These are phyloP conservation scores for Stenotaenia linearis DNA, from an alignment of 2,888 invertebrate species.

Conservation along the genomic window DNA sequence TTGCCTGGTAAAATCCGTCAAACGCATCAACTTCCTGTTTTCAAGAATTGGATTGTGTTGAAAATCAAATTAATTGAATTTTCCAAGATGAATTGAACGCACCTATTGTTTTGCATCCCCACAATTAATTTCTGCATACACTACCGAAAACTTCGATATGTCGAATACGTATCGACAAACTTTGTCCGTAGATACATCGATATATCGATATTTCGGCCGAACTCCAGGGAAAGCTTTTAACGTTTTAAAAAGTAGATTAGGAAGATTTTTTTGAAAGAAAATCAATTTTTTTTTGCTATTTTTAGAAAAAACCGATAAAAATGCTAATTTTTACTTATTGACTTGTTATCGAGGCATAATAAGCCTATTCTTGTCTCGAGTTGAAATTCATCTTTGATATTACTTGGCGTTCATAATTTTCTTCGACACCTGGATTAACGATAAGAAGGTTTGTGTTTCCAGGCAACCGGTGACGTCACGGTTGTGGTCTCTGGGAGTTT, in stretches of 20 bases:
- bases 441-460: not conserved
- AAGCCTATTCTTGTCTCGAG: not conserved
- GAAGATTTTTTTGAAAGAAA: not conserved
- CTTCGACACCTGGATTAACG: conserved; percentile 1
- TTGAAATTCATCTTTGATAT: too few relatives aligned
- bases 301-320: not conserved
- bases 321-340: not conserved
- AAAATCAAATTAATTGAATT: too few relatives aligned
- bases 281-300: not conserved
- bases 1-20: too few relatives aligned
- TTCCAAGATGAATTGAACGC: too few relatives aligned
- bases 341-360: not conserved
- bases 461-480: not conserved
- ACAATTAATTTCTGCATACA: too few relatives aligned
- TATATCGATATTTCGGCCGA: not conserved
- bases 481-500: not conserved
- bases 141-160: too few relatives aligned
- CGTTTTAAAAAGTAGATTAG: not conserved
- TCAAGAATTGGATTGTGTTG: too few relatives aligned
- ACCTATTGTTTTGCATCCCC: too few relatives aligned
- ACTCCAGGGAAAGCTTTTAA: not conserved
- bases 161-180: too few relatives aligned
- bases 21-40: too few relatives aligned
- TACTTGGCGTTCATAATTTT: not conserved
- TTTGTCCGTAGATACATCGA: not conserved